A percentile compares a stretch with the other conserved stretches of the same genome.
Evolutionary conservation across 1,140 invertebrate genomes (phyloP).

Genomic region (Mamestra configurata): DNA sequence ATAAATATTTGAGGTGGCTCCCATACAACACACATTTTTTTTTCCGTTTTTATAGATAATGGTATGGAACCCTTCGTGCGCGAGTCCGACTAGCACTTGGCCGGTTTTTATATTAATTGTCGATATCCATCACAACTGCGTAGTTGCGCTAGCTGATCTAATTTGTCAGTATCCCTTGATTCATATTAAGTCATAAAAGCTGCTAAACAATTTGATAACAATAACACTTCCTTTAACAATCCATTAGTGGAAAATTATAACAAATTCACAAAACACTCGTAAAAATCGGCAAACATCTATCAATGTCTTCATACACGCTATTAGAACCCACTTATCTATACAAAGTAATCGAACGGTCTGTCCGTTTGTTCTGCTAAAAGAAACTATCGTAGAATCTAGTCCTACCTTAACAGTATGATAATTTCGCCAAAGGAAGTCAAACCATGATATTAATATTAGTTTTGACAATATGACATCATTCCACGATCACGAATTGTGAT

Average conservation of each 20-base stretch:
- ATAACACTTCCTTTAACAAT: no score
- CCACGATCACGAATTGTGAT: neutral
- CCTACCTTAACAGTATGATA: neutral
- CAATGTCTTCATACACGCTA: neutral
- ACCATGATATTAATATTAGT: constrained; percentile 20
- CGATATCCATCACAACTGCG: no score
- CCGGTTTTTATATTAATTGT: no score
- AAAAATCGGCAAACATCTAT: constrained; percentile 15
- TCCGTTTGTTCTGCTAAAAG: neutral
- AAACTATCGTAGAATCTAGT: constrained; percentile 16
- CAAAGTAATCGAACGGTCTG: neutral
- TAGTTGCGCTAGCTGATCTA: no score
- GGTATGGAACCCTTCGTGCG: no score
- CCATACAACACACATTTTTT: no score
- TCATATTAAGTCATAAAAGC: no score
- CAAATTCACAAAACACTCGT: neutral
- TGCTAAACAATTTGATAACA: no score
- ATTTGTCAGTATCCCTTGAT: no score
- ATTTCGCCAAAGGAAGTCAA: constrained; percentile 6
- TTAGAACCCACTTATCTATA: neutral
- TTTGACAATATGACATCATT: constrained; percentile 18
- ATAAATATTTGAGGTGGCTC: no score
- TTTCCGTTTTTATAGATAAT: no score
- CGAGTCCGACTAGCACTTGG: no score
- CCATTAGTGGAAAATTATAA: neutral